A percentile compares a stretch with the other conserved stretches of the same genome.
Conservation (phyloP, 2,888 invertebrate genomes). For the Drosophila neotestacea region DNA sequence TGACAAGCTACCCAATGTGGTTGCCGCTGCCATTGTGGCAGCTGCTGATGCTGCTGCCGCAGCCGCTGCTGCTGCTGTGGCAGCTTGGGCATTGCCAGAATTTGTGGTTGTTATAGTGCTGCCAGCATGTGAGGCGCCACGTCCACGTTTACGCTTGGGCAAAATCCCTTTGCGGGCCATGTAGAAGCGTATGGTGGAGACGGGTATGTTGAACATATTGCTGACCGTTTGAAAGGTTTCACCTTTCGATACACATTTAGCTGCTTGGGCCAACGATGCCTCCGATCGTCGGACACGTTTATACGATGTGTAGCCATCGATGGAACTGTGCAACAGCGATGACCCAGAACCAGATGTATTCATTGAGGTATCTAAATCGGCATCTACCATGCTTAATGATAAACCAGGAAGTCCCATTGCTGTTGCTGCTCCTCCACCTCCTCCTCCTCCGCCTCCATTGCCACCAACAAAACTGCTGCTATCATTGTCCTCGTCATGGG, state of each 20-base stretch:
- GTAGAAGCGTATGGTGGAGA: constrained; percentile 94
- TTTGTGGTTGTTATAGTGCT: constrained; percentile 62
- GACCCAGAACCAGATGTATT: constrained; percentile 59
- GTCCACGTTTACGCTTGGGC: constrained; percentile 91
- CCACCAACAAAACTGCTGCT: constrained; percentile 54
- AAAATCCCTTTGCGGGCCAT: constrained; percentile 95
- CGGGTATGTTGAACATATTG: constrained; percentile 94
- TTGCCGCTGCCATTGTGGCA: constrained; percentile 59
- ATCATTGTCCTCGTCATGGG: constrained; percentile 82
- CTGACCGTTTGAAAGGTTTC: constrained; percentile 95
- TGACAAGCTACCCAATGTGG: constrained; percentile 52
- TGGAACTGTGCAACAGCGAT: constrained; percentile 64
- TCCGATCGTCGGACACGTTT: constrained; percentile 90
- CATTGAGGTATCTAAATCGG: constrained; percentile 75
- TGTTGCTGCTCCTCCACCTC: not conserved
- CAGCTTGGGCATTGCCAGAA: constrained; percentile 3
- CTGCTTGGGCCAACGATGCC: constrained; percentile 91
- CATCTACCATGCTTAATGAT: constrained; percentile 64
- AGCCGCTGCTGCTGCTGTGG: constrained; percentile 39
- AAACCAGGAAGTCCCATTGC: constrained; percentile 5
- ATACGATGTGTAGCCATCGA: constrained; percentile 76
- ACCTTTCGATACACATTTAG: constrained; percentile 94
- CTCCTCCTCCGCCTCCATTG: not conserved
- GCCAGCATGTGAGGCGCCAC: constrained; percentile 86
- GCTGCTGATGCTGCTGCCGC: constrained; percentile 46